Percentiles rank a stretch among this genome's conserved stretches.
Conservation (phyloP, 1,140 invertebrate genomes). For the Homalodisca vitripennis region DNA sequence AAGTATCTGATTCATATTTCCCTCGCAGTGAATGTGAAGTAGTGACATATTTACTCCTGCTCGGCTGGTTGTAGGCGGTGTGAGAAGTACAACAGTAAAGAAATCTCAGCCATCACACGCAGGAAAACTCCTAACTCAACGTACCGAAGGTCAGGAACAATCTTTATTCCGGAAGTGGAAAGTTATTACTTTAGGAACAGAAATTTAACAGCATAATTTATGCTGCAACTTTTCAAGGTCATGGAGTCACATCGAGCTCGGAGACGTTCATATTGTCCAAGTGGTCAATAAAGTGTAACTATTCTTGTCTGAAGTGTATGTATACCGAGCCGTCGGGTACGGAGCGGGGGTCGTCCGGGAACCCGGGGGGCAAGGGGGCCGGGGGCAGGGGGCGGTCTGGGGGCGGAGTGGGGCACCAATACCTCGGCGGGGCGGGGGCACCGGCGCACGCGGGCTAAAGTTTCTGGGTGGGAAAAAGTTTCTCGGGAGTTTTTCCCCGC, state of each 20-base stretch:
- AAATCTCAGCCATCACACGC: no score
- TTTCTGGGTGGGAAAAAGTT: conserved; percentile 21
- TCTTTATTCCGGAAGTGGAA: conserved; percentile 12
- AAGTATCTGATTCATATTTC: no score
- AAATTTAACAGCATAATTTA: conserved; percentile 10
- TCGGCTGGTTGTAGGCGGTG: no score
- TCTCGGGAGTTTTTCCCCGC: not conserved
- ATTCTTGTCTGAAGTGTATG: not conserved
- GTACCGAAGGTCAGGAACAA: no score
- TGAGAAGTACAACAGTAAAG: no score
- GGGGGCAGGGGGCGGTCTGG: not conserved
- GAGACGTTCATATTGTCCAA: no score
- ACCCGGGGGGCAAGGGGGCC: not conserved
- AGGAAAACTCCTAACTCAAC: no score
- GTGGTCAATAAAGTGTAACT: not conserved
- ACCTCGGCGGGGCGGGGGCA: conserved; percentile 12
- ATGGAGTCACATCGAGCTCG: not conserved
- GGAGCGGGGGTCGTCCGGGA: not conserved
- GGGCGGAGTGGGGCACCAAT: conserved; percentile 10
- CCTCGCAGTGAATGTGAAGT: no score
- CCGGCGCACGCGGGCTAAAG: not conserved
- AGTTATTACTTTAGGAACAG: conserved; percentile 1
- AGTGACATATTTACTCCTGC: no score
- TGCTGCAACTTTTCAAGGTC: conserved; percentile 15
- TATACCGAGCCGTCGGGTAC: not conserved